Evolutionary conservation across 2,113 vertebrate species (phyloP), one percentile per base, ranked within the genome.

Genomic region (Rhinoptilus africanus): DNA sequence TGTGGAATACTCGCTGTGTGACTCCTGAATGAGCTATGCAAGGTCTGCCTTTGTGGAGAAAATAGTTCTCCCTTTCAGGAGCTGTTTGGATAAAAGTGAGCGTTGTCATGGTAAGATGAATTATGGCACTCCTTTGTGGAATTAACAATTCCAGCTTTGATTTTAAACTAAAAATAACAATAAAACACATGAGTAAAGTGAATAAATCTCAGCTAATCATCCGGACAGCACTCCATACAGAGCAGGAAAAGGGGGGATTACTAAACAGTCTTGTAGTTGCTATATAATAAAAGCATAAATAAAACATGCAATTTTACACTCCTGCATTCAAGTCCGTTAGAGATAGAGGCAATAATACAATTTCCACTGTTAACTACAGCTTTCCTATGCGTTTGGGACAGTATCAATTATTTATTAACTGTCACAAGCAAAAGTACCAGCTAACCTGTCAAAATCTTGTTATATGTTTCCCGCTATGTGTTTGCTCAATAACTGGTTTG

Each of bases 81-180:
- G 34, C 67, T 89, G 35, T 56, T 86, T 74, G 45, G 43, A 83
- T 89, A 86, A 89, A 89, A 64, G 56, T 3, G 3, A 50, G 26
- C 75, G 45, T 83, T 87, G 89, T 89, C 89, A 94, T 41, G 81
- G 72, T 84, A 84, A 84, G 72, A 87, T 75, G 68, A 71, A 83
- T 95, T 76, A 63, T 85, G 85, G 50, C 66, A 77, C 3, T 67
- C n/a, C 30, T 92, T 74, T 59, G 41, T 92, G 59, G 45, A 80
- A 76, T 90, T 72, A 84, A 86, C 35, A 62, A 81, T 77, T 92
- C n/a, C 50, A 74, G 45, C 54, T 93, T 92, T 89, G 68, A 71
- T 59, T 89, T 47, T 69, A 63, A 84, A 56, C 47, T 63, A 74
- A 93, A 94, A 93, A 72, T 63, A 71, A 59, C 32, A 93, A 77